Base-by-base conservation (phyloP, 2,888 invertebrate genomes). In the Archaeoteleia sp. region DNA sequence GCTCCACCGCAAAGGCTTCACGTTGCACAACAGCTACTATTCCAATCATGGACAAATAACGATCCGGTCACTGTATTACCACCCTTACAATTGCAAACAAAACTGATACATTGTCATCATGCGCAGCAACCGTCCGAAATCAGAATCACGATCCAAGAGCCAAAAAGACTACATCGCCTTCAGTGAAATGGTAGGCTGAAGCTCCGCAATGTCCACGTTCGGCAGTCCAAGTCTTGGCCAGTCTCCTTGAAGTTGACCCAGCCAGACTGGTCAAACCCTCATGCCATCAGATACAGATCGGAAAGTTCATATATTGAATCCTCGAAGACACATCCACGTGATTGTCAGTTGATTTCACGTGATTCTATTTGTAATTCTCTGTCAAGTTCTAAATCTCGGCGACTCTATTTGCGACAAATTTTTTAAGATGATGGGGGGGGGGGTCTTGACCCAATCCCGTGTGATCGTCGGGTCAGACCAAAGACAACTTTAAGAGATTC, bases 301-400 rank as follows among this genome's bases (percentile, higher is more conserved):
- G 2, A 13, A 74, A 70, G 4, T 65, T 66, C 1, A 20, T 2
- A 0, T 71, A 73, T 6, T 63, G 29, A 45, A 69, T 49, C 32
- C 72, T 25, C 1, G 71, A 73, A 1, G 68, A 40, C 0, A 61
- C 29, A 37, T 74, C 71, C 0, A 72, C 76, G 6, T 71, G 74
- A 23, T 76, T 76, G 6, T 72, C 54, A 0, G 32, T 37, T 0
- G 69, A 34, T 0, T 46, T 43, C 0, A 72, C 57, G 15, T 73
- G 62, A 30, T 63, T 37, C 75, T 70, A 70, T 2, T 45, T 10
- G 8, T 4, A 7, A 5, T 1, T 6, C 0, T 5, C 7, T 7
- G 58, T 46, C 4, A 54, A n/a, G 1, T 48, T 34, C 32, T 74
- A 73, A 3, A 78, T 74, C 8, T 73, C 66, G 0, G 62, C 7